A percentile compares a stretch with the other conserved stretches of the same genome.
Evolutionary conservation across 2,113 vertebrate genomes (phyloP).

Genomic region (Sigmodon hispidus): DNA sequence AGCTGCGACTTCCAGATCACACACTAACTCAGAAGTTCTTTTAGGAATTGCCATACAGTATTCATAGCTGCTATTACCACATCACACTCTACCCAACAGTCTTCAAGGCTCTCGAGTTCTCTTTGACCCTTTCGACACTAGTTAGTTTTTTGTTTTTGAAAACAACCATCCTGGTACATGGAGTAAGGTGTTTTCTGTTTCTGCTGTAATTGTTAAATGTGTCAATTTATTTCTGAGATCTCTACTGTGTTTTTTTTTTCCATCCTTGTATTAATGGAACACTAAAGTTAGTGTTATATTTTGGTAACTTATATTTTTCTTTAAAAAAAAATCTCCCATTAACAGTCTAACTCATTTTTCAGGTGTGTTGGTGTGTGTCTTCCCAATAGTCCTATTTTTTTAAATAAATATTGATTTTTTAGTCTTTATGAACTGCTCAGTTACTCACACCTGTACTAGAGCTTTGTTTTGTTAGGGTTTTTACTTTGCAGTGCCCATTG

Average conservation of each 20-base stretch:
- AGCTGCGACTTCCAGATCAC: background rate
- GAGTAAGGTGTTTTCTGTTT: background rate
- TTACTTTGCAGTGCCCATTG: background rate
- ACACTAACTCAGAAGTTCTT: background rate
- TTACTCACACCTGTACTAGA: background rate
- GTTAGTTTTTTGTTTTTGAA: background rate
- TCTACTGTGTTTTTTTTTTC: background rate
- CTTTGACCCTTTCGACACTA: background rate
- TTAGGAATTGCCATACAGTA: background rate
- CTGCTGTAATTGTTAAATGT: background rate
- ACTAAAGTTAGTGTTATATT: background rate
- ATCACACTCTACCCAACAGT: background rate
- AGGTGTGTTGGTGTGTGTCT: background rate
- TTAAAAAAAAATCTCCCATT: background rate
- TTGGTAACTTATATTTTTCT: constrained; percentile 36
- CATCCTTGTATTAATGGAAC: background rate
- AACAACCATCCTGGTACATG: background rate
- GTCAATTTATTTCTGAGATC: background rate
- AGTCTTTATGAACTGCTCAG: background rate
- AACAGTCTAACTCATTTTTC: background rate
- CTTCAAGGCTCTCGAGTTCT: background rate
- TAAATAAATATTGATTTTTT: background rate
- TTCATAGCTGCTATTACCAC: background rate
- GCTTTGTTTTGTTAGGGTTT: background rate
- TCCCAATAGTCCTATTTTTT: background rate